These are phyloP conservation scores for Graphium colonna DNA, from an alignment of 2,888 invertebrate genomes.

Conservation along the genomic window DNA sequence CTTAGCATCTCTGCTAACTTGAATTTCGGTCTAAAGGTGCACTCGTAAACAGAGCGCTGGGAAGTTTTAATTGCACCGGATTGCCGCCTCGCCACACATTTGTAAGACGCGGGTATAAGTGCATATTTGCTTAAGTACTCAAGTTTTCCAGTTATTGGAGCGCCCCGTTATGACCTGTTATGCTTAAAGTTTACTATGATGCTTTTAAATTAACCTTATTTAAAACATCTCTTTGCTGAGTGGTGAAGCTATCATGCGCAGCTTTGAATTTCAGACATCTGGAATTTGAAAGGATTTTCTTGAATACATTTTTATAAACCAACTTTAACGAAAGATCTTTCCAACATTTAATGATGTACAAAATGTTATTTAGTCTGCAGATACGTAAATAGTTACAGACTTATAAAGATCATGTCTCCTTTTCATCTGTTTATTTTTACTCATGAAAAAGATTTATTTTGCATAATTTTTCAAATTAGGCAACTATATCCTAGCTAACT, in stretches of 20 bases:
- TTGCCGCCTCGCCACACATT: slow-evolving; percentile 49
- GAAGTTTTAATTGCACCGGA: slow-evolving; percentile 73
- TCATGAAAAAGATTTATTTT: too few relatives aligned
- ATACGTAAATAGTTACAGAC: too few relatives aligned
- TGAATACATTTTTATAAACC: neutral
- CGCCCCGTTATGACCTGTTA: slow-evolving; percentile 9
- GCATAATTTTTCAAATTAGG: too few relatives aligned
- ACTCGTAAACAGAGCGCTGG: slow-evolving; percentile 61
- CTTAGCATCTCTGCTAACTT: slow-evolving; percentile 42
- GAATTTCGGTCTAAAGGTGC: slow-evolving; percentile 66
- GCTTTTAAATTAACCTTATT: slow-evolving; percentile 11
- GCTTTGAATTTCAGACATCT: too few relatives aligned
- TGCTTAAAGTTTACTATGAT: neutral
- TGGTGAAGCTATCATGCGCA: too few relatives aligned
- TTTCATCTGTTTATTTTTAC: too few relatives aligned
- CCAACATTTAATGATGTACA: too few relatives aligned
- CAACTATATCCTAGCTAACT: too few relatives aligned
- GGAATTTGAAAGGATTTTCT: neutral
- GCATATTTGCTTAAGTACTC: slow-evolving; percentile 23
- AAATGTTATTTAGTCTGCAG: too few relatives aligned
- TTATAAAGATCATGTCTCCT: too few relatives aligned
- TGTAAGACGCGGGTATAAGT: slow-evolving; percentile 26
- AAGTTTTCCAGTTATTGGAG: slow-evolving; percentile 22
- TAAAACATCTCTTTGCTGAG: neutral
- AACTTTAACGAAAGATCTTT: too few relatives aligned